Base-by-base conservation (phyloP, 2,797 vertebrate species). In the Sciurus vulgaris region DNA sequence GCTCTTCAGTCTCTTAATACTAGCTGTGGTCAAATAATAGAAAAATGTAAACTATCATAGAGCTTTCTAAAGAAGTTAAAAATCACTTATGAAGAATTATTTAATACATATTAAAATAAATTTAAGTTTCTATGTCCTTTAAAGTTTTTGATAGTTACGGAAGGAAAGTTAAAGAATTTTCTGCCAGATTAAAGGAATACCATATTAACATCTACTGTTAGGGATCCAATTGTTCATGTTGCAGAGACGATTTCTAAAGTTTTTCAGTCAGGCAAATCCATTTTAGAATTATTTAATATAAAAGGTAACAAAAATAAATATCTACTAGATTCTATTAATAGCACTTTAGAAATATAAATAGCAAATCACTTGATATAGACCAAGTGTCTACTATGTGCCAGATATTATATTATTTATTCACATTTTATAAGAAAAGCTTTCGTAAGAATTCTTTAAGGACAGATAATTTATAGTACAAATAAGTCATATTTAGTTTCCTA, bases 1-100 rank as follows among this genome's bases (percentile, higher is more conserved):
- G 13, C 35, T 54, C 73, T 77, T 83, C 15, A 65, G 41, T 12
- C 17, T 78, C 70, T 63, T 59, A 33, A 72, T n/a, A 84, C 44
- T 73, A 76, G 11, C 35, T 84, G 28, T 44, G 17, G 14, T 76
- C 59, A 90, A 94, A 1, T 70, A 92, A 91, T 2, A 95, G 49
- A 89, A 90, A 94, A 91, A 85, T 74, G 20, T 79, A 89, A 92
- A 94, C 70, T 49, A 95, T 87, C 33, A 90, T 14, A 61, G 20
- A 86, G 85, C 17, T 56, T 44, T 56, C 49, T 76, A 83, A 93
- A 81, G 10, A 86, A 83, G 63, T 63, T 70, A 5, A 38, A 41
- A 77, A 20, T 20, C n/a, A 67, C 47, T 74, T 56, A 54, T 28
- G 3, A 93, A 70, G 41, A 89, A 70, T 79, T 56, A 78, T 49